Evolutionary conservation across 2,113 vertebrate species (phyloP).

Genomic region (Anseranas semipalmata): DNA sequence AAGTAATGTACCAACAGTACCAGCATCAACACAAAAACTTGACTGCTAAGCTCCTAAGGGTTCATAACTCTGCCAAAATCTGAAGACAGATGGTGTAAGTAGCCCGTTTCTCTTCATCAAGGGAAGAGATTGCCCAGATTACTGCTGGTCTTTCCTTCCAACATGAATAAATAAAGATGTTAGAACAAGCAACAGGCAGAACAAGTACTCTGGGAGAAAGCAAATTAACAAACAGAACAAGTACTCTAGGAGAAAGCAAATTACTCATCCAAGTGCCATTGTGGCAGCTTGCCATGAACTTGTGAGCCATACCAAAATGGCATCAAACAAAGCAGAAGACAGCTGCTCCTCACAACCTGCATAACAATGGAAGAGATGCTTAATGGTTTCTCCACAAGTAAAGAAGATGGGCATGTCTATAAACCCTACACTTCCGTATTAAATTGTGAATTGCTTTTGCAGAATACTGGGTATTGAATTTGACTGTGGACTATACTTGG

Average conservation of each 20-base stretch:
- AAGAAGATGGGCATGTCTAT: background rate
- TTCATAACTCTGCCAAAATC: background rate
- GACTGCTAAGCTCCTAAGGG: background rate
- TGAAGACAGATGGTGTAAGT: background rate
- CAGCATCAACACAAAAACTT: background rate
- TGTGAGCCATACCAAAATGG: background rate
- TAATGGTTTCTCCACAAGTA: background rate
- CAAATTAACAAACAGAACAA: background rate
- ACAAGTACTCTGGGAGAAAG: background rate
- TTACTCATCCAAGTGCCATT: background rate
- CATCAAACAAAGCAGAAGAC: background rate
- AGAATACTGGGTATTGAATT: background rate
- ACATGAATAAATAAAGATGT: slow-evolving; percentile 6
- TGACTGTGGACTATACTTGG: background rate
- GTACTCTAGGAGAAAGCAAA: background rate
- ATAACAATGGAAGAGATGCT: background rate
- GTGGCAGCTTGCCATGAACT: background rate
- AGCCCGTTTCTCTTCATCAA: background rate
- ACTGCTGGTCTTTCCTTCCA: background rate
- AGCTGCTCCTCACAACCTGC: background rate
- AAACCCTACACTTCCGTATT: background rate
- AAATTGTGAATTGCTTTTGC: background rate
- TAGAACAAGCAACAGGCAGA: slow-evolving; percentile 10
- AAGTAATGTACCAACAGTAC: background rate
- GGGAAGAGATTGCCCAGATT: background rate